A percentile compares a stretch with the other conserved stretches of the same genome.
These are phyloP conservation scores for Leptinotarsa lineolata DNA, from an alignment of 1,140 invertebrate genomes.

Conservation along the genomic window DNA sequence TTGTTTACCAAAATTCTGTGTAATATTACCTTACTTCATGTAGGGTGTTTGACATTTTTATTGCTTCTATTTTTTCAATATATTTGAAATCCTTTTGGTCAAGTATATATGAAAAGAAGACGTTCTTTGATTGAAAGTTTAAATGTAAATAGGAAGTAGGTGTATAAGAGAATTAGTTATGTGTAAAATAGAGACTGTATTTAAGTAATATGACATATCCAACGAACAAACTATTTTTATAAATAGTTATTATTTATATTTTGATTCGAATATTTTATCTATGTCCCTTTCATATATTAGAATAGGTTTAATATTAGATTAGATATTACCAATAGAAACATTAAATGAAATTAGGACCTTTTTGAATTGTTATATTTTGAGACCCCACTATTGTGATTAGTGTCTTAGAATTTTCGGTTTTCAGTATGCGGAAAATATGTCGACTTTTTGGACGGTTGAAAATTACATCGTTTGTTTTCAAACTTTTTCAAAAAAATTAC, in stretches of 20 bases:
- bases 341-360: no score
- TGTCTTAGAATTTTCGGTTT: no score
- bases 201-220: slow-evolving; percentile 13
- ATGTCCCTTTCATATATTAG: neutral
- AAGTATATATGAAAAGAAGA: no score
- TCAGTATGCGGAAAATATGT: no score
- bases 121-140: neutral
- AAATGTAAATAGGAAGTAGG: neutral
- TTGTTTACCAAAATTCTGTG: neutral
- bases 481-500: no score
- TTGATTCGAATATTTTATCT: neutral
- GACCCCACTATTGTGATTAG: no score
- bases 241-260: slow-evolving; percentile 24
- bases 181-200: slow-evolving; percentile 15
- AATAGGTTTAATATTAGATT: no score
- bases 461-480: no score
- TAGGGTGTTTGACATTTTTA: neutral
- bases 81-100: neutral
- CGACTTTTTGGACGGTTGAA: no score
- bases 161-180: neutral
- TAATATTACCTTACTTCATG: neutral
- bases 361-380: no score
- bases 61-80: neutral
- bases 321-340: no score
- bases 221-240: slow-evolving; percentile 18